Evolutionary conservation across 2,113 vertebrate genomes (phyloP).

Genomic region (Macquaria australasica): DNA sequence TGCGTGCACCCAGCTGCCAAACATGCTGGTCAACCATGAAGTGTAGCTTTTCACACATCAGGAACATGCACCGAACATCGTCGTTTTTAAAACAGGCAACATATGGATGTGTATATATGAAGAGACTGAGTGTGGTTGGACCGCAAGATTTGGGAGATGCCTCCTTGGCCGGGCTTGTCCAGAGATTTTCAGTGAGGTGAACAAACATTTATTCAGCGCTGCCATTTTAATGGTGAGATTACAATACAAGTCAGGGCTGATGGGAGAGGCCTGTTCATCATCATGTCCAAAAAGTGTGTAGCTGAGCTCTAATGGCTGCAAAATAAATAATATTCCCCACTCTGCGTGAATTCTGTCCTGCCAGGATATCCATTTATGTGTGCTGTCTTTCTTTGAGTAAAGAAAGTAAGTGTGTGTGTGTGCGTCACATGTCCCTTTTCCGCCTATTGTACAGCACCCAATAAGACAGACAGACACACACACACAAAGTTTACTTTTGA

Average conservation of each 20-base stretch:
- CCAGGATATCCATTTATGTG: conserved; percentile 12
- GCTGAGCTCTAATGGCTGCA: conserved; percentile 37
- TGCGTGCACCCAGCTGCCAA: conserved; percentile 23
- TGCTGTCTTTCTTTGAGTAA: not conserved
- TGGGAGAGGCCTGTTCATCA: conserved; percentile 31
- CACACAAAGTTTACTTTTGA: conserved; percentile 6
- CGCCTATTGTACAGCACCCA: not conserved
- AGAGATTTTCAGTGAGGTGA: conserved; percentile 23
- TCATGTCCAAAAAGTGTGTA: not conserved
- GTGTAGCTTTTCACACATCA: conserved; percentile 42
- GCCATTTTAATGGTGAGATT: conserved; percentile 31
- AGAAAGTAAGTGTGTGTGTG: not conserved
- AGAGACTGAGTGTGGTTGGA: not conserved
- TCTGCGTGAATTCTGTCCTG: not conserved
- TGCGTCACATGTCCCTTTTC: conserved; percentile 2
- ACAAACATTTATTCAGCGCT: conserved; percentile 70
- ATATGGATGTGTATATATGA: conserved; percentile 15
- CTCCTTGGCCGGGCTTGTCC: not conserved
- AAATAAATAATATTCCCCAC: not conserved
- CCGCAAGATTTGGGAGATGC: not conserved
- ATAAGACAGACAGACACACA: conserved; percentile 2
- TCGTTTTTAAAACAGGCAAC: not conserved
- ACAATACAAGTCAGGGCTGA: conserved; percentile 19
- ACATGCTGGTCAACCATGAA: not conserved
- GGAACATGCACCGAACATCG: conserved; percentile 13